Evolutionary conservation across 2,888 invertebrate species (phyloP).

Genomic region (Acanthoscelides obtectus): DNA sequence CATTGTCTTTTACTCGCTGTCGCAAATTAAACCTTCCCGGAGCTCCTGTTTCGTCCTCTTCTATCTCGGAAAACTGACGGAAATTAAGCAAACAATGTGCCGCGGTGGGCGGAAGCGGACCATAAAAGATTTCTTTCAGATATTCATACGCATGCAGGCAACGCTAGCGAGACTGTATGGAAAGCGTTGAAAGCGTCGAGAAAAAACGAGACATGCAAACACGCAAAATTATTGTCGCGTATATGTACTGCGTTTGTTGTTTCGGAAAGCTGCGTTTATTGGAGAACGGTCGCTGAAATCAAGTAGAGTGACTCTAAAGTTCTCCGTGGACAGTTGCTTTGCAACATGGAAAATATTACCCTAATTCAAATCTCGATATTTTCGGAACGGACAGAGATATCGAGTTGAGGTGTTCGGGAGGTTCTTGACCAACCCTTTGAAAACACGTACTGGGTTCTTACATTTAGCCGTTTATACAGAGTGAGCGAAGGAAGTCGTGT

Average conservation of each 20-base stretch:
- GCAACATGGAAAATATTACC: too few relatives aligned
- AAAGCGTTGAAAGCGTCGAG: neutral
- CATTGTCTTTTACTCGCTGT: neutral
- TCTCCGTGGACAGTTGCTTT: too few relatives aligned
- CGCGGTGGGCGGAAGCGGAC: neutral
- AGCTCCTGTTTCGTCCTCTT: neutral
- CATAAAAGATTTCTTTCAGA: neutral
- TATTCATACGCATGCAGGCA: neutral
- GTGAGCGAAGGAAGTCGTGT: too few relatives aligned
- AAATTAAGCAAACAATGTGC: neutral
- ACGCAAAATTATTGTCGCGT: neutral
- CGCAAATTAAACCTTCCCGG: neutral
- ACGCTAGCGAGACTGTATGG: neutral
- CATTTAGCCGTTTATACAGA: too few relatives aligned
- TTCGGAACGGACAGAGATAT: too few relatives aligned
- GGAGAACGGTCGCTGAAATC: too few relatives aligned
- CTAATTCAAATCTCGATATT: too few relatives aligned
- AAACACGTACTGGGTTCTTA: too few relatives aligned
- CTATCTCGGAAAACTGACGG: neutral
- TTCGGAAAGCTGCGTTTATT: neutral
- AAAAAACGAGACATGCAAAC: neutral
- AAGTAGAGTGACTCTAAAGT: too few relatives aligned
- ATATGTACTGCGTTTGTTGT: neutral
- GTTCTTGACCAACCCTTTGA: too few relatives aligned
- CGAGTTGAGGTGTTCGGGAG: too few relatives aligned